Conservation (phyloP, 2,113 vertebrate genomes). For the Hyaena hyaena region DNA sequence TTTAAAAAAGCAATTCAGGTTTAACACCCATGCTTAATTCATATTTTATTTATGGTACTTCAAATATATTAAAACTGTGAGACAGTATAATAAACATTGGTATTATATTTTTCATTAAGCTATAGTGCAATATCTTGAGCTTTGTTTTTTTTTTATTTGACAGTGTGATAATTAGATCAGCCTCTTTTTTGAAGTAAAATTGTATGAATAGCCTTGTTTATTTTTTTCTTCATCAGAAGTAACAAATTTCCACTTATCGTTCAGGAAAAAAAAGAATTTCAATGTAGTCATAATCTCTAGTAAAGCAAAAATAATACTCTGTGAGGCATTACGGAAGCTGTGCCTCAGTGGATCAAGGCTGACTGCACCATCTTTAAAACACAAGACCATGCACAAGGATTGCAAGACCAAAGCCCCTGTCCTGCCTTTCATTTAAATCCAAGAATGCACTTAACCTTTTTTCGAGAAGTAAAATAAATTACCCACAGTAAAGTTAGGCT, state of each 20-base stretch:
- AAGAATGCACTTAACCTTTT: slow-evolving; percentile 48
- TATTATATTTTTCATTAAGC: slow-evolving; percentile 73
- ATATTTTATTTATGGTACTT: slow-evolving; percentile 76
- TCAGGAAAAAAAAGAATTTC: slow-evolving; percentile 56
- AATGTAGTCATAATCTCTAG: slow-evolving; percentile 55
- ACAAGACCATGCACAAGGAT: background rate
- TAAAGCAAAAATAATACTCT: slow-evolving; percentile 56
- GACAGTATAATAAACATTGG: slow-evolving; percentile 48
- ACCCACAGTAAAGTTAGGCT: background rate
- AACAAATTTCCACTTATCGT: slow-evolving; percentile 62
- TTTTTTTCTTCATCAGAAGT: slow-evolving; percentile 50
- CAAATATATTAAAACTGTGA: slow-evolving; percentile 67
- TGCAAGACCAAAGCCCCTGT: slow-evolving; percentile 37
- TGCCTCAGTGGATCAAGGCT: background rate
- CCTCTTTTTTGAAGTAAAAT: slow-evolving; percentile 52
- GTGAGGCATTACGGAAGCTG: background rate
- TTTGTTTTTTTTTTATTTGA: slow-evolving; percentile 67
- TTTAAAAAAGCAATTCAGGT: slow-evolving; percentile 64
- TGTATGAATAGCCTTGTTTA: slow-evolving; percentile 28
- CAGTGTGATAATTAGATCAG: slow-evolving; percentile 64
- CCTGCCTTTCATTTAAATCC: slow-evolving; percentile 27
- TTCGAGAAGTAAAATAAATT: slow-evolving; percentile 57
- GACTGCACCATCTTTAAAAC: slow-evolving; percentile 25
- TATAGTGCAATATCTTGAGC: slow-evolving; percentile 53
- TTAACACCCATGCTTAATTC: slow-evolving; percentile 59